These are phyloP conservation scores for Poecilia picta DNA, from an alignment of 2,797 vertebrate species.

Conservation along the genomic window DNA sequence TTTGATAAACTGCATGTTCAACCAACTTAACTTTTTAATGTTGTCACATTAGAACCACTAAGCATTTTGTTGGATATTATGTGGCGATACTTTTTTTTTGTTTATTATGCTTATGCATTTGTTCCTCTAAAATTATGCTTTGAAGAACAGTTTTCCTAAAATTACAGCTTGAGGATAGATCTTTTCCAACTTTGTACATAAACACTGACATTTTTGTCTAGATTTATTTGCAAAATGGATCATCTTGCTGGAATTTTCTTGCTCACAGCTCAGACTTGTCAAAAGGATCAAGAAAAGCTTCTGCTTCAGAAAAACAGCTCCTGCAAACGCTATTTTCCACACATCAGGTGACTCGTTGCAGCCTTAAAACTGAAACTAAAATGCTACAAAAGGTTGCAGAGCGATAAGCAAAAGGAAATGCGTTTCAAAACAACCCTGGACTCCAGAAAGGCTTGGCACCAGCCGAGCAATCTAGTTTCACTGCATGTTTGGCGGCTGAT, in stretches of 20 bases:
- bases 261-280: conserved; percentile 14
- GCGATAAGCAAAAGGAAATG: conserved; percentile 31
- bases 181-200: neutral
- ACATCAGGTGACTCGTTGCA: neutral
- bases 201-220: neutral
- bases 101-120: neutral
- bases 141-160: neutral
- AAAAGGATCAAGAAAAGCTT: conserved; percentile 16
- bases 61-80: neutral
- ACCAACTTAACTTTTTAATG: neutral
- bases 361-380: conserved; percentile 26
- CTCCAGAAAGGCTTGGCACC: conserved; percentile 15
- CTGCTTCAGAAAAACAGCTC: conserved; percentile 11
- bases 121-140: neutral
- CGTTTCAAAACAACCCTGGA: conserved; percentile 19
- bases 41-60: neutral
- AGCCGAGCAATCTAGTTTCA: conserved; percentile 21
- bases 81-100: neutral
- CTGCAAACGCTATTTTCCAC: neutral
- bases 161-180: neutral
- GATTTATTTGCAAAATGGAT: neutral
- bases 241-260: conserved; percentile 14
- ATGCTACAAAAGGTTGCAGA: conserved; percentile 13
- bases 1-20: neutral
- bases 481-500: conserved; percentile 16